Evolutionary conservation across 2,888 invertebrate genomes (phyloP), one percentile per base, ranked within the genome.

Genomic region (Chouioia cunea): DNA sequence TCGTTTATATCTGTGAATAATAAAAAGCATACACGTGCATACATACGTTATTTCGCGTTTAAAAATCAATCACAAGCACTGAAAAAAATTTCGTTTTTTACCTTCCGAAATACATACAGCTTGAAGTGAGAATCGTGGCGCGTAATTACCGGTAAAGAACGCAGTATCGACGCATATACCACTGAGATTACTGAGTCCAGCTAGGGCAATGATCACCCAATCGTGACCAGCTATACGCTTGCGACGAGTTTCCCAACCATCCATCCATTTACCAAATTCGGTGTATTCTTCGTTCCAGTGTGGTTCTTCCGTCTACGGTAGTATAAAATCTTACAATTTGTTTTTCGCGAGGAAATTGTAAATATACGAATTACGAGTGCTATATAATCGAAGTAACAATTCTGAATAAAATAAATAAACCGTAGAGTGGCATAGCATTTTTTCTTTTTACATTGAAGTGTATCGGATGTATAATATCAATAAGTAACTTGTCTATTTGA

Each of bases 191-290:
- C 89, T 89, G 53, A 89, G 88, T 0, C 88, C 85, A 27, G 88
- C 89, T 27, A 91, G 77, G 75, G 88, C 89, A 65, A 91, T 81
- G 70, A 91, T 88, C 74, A 89, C 88, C 90, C 90, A 91, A 74
- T 91, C 91, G 72, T 91, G 90, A 0, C 91, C 91, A 0, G 88
- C 82, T 22, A 87, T 87, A 66, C 91, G 84, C 79, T 89, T 90
- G 65, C 91, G 86, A 15, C 90, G 83, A 0, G 91, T 91, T 81
- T 91, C 91, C 91, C 91, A 91, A 0, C 91, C 91, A 75, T 91
- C 91, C 91, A 91, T 91, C 90, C 90, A 90, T 78, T 91, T 91
- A 0, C 91, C 91, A 70, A 83, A 90, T 60, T 89, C 89, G 0
- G 90, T 90, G 79, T 88, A 91, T 0, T 89, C 89, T 4, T 88